phyloP scores from a whole-genome alignment of 2,888 invertebrate species.

The Cataglyphis livida region DNA sequence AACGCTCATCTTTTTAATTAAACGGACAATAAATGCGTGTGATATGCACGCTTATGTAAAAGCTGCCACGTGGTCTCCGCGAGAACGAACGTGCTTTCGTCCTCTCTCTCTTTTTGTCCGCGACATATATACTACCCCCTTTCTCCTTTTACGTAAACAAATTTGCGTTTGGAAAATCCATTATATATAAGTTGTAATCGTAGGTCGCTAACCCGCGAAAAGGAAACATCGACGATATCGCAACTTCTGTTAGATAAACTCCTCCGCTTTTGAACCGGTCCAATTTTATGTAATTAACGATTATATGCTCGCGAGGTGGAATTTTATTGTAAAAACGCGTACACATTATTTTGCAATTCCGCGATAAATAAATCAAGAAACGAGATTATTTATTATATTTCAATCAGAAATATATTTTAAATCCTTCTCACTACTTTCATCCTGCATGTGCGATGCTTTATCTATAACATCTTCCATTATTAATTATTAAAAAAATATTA shows the following conservation, averaged over 20 bases:
- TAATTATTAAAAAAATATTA: background rate
- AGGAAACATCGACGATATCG: conserved; percentile 35
- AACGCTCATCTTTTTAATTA: conserved; percentile 75
- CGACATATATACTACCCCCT: conserved; percentile 67
- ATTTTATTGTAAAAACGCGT: conserved; percentile 31
- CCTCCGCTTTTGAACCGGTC: conserved; percentile 33
- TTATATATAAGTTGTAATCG: conserved; percentile 19
- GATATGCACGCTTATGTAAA: conserved; percentile 77
- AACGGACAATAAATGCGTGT: conserved; percentile 78
- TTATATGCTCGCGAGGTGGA: background rate
- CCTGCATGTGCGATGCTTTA: background rate
- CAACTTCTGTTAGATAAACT: conserved; percentile 30
- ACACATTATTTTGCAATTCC: conserved; percentile 5
- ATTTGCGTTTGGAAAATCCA: conserved; percentile 54
- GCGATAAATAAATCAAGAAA: conserved; percentile 31
- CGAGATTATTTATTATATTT: conserved; percentile 37
- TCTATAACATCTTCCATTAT: conserved; percentile 4
- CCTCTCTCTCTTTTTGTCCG: conserved; percentile 62
- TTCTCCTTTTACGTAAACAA: conserved; percentile 73
- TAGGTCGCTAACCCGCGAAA: conserved; percentile 50
- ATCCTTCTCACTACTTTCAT: background rate
- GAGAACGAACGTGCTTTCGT: conserved; percentile 31
- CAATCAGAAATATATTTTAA: background rate
- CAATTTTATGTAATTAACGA: conserved; percentile 47
- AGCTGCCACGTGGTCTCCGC: conserved; percentile 58